These are phyloP conservation scores for Dasyprocta punctata DNA, from an alignment of 2,113 vertebrate species.

Conservation along the genomic window DNA sequence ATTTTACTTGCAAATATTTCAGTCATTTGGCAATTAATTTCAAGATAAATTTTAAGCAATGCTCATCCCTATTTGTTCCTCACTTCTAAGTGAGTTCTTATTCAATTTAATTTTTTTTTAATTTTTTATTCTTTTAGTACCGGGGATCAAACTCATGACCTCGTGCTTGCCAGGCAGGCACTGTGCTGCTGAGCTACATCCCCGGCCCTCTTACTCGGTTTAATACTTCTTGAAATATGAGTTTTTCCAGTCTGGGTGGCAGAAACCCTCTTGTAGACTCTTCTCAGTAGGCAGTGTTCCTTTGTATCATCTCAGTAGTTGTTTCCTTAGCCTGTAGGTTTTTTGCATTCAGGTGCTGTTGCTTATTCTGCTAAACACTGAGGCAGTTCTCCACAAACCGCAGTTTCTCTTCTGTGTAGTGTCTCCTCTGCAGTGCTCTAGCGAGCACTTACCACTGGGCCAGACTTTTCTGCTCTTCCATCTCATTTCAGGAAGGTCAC, in stretches of 20 bases:
- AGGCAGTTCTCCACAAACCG: not conserved
- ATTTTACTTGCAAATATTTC: not conserved
- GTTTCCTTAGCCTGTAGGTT: not conserved
- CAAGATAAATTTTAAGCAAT: not conserved
- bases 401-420: not conserved
- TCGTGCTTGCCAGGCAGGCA: too few relatives aligned
- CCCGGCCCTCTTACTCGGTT: too few relatives aligned
- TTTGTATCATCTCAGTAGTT: not conserved
- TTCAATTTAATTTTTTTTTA: too few relatives aligned
- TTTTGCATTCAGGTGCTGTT: not conserved
- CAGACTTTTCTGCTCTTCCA: not conserved
- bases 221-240: not conserved
- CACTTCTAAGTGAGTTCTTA: not conserved
- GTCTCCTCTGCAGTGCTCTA: not conserved
- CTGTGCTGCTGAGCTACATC: too few relatives aligned
- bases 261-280: not conserved
- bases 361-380: not conserved
- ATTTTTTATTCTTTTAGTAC: too few relatives aligned
- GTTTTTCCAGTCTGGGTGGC: not conserved
- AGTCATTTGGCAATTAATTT: not conserved
- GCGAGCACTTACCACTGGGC: not conserved
- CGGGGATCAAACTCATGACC: too few relatives aligned
- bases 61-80: not conserved
- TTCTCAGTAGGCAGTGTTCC: rapidly evolving
- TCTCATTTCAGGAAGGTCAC: not conserved